Base-by-base conservation (phyloP, 2,113 vertebrate species). In the Dipodomys ordii region DNA sequence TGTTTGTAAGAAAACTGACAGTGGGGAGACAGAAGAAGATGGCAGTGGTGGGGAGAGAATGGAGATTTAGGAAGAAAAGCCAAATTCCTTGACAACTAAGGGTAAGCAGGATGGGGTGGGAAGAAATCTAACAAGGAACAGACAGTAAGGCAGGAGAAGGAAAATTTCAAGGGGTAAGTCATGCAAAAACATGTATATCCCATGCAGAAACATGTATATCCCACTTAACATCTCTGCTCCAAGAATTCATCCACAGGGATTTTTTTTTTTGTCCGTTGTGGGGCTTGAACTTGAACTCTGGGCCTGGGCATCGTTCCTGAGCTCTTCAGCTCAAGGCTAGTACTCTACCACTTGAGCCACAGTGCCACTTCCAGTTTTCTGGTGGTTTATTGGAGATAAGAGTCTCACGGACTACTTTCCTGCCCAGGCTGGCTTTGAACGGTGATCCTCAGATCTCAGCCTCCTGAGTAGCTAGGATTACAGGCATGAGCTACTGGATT, bases 1-100 rank as follows among this genome's bases (percentile, higher is more conserved):
- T 60, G 27, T 80, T 20, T 16, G 35, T 82, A 72, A 84, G 71
- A 86, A 92, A 83, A 87, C 69, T 89, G 80, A 46, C 53, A 83
- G 19, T 44, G 49, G 32, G 67, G 39, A 85, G 44, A 65, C 4
- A 32, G 39, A 46, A 44, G 13, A 39, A 15, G 71, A 32, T 44
- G 28, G 77, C n/a, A 23, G 32, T 72, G 23, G 4, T 44, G 15
- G 28, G 78, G 46, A 69, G 35, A 83, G 39, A 68, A 8, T 20
- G 32, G 44, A 35, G 23, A n/a, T 78, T 32, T 30, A 57, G 39
- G 57, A 82, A 85, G 53, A 93, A 78, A 86, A 57, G 57, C 62
- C 32, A 64, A 22, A 79, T 23, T 27, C n/a, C 28, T 57, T 57
- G 12, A 57, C 53, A 57, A 57, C 12, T 16, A 57, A 57, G 72